A percentile compares a stretch with the other conserved stretches of the same genome.
These are phyloP conservation scores for Silvanus unidentatus DNA, from an alignment of 2,888 invertebrate species.

Conservation along the genomic window DNA sequence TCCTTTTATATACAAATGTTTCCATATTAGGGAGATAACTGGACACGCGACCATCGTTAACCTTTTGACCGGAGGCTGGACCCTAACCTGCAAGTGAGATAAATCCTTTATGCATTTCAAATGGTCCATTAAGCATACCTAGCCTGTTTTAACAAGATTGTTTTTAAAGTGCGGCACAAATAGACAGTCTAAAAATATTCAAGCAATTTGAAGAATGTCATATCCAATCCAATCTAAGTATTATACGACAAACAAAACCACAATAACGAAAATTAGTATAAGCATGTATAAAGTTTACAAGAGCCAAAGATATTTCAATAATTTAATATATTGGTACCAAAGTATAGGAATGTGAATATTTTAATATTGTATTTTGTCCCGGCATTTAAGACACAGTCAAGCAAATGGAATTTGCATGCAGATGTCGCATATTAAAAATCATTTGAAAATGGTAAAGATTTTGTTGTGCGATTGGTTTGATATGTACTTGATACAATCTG, in stretches of 20 bases:
- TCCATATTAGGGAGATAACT: slow-evolving; percentile 9
- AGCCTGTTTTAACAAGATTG: too few species aligned
- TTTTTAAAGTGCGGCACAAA: too few species aligned
- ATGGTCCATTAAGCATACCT: too few species aligned
- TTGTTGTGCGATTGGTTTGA: slow-evolving; percentile 40
- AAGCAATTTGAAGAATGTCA: too few species aligned
- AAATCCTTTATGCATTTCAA: too few species aligned
- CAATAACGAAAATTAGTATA: too few species aligned
- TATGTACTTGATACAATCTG: slow-evolving; percentile 37
- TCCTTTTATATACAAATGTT: background rate
- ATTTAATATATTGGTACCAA: slow-evolving; percentile 38
- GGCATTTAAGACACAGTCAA: slow-evolving; percentile 31
- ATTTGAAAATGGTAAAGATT: slow-evolving; percentile 30
- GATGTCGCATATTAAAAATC: slow-evolving; percentile 26
- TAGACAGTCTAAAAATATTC: too few species aligned
- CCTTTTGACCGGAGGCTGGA: slow-evolving; percentile 7
- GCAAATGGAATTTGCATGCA: slow-evolving; percentile 20
- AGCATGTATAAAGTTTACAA: too few species aligned
- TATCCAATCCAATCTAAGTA: too few species aligned
- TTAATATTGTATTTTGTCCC: slow-evolving; percentile 39
- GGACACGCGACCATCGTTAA: slow-evolving; percentile 19
- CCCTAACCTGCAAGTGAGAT: too few species aligned
- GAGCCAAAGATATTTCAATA: slow-evolving; percentile 35
- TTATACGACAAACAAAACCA: too few species aligned
- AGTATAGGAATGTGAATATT: slow-evolving; percentile 34